phyloP scores from a whole-genome alignment of 2,888 invertebrate species.

The Chymomyza procnemis region DNA sequence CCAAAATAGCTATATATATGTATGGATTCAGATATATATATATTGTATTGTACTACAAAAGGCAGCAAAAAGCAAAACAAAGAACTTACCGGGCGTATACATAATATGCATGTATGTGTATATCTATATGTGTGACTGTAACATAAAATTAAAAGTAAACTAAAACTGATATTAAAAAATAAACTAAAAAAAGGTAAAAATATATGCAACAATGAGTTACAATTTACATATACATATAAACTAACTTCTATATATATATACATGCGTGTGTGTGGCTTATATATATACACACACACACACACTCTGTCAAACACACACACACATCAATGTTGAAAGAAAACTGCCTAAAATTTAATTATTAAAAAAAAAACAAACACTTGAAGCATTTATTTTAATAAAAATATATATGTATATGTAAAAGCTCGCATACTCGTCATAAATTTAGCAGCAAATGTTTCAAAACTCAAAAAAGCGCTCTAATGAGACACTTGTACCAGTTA shows the following conservation, averaged over 20 bases:
- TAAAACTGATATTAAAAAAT: constrained; percentile 37
- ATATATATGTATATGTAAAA: not conserved
- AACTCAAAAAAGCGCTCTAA: constrained; percentile 31
- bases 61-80: not conserved
- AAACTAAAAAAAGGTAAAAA: constrained; percentile 43
- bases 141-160: not conserved
- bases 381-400: constrained; percentile 57
- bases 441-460: constrained; percentile 40
- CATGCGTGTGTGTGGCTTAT: constrained; percentile 18
- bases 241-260: constrained; percentile 15
- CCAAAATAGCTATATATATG: constrained; percentile 44
- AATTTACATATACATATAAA: constrained; percentile 35
- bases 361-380: constrained; percentile 30
- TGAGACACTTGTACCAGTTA: constrained; percentile 62
- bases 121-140: constrained; percentile 12
- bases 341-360: constrained; percentile 46
- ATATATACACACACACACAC: constrained; percentile 11
- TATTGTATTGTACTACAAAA: not conserved
- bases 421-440: constrained; percentile 65
- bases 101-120: constrained; percentile 29
- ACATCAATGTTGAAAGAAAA: constrained; percentile 42
- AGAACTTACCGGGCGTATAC: constrained; percentile 22
- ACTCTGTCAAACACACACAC: too few relatives aligned
- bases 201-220: constrained; percentile 29
- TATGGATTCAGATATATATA: not conserved